Evolutionary conservation across 2,797 vertebrate genomes (phyloP), one percentile per base, ranked within the genome.

Genomic region (Lophius americanus): DNA sequence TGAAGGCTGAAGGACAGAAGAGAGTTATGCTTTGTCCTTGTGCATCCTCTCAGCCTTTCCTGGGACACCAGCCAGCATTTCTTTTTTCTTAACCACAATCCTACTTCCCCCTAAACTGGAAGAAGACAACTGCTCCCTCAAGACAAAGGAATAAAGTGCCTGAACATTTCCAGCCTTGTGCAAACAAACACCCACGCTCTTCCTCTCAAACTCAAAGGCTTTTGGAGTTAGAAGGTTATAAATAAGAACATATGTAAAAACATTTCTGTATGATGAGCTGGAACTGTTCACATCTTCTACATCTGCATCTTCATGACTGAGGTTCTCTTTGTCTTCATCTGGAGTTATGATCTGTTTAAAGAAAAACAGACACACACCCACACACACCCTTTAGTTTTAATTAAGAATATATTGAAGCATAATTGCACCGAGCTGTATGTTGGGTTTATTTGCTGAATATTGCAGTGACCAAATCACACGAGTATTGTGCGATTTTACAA

Each of bases 161-260:
- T 13, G 14, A 68, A 51, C 43, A 33, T 41, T 73, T 63, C 51
- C 53, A 57, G 67, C 35, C 54, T 74, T 61, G 66, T 60, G 51
- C 75, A 82, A 76, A 85, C 70, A 81, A 84, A 70, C 64, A 84
- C 73, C 68, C 75, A 74, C 37, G 11, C 2, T 53, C 43, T 32
- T 7, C 54, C 52, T 42, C 47, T 60, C 44, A 67, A 63, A 39
- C 55, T 70, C 53, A 10, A 1, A 47, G 46, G 1, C 41, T 48
- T 36, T 33, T 13, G 43, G 41, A 62, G 59, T 33, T 58, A 4
- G n/a, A 37, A 63, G 37, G 72, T 35, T 82, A 79, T 67, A 85
- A 87, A 82, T 84, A 83, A 77, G 39, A 51, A 49, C 50, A 72
- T 64, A 54, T 23, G 23, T 23, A 23, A 23, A 23, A 23, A 23